A percentile compares a stretch with the other conserved stretches of the same genome.
phyloP scores from a whole-genome alignment of 2,113 vertebrate genomes.

The Henicopernis longicauda region DNA sequence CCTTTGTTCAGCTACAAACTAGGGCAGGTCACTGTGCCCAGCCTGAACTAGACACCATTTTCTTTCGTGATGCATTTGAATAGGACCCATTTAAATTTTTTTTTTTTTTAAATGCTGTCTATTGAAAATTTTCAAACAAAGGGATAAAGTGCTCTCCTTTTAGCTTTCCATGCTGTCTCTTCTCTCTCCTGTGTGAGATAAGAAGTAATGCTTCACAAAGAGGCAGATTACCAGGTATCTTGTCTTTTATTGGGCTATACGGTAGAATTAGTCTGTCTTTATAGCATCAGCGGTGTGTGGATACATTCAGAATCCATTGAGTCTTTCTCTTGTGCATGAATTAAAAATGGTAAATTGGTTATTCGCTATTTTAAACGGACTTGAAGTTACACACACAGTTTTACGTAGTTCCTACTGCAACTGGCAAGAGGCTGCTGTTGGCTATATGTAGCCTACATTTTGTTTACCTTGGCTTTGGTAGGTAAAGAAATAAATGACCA shows the following conservation, averaged over 20 bases:
- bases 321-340: background rate
- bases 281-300: background rate
- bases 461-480: background rate
- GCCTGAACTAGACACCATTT: background rate
- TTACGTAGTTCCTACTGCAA: background rate
- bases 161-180: background rate
- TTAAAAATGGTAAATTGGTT: background rate
- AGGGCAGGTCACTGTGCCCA: conserved; percentile 12
- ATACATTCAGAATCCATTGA: background rate
- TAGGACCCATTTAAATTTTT: background rate
- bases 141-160: conserved; percentile 8
- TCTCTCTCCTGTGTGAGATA: background rate
- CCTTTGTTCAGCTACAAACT: conserved; percentile 42
- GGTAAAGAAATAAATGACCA: background rate
- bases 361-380: background rate
- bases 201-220: background rate
- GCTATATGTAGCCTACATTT: background rate
- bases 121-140: conserved; percentile 32
- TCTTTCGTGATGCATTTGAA: background rate
- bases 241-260: background rate
- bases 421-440: background rate
- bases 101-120: background rate
- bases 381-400: background rate
- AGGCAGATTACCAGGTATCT: background rate
- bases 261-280: background rate